Base-by-base conservation (phyloP, 2,797 vertebrate genomes). In the Melopsittacus undulatus region DNA sequence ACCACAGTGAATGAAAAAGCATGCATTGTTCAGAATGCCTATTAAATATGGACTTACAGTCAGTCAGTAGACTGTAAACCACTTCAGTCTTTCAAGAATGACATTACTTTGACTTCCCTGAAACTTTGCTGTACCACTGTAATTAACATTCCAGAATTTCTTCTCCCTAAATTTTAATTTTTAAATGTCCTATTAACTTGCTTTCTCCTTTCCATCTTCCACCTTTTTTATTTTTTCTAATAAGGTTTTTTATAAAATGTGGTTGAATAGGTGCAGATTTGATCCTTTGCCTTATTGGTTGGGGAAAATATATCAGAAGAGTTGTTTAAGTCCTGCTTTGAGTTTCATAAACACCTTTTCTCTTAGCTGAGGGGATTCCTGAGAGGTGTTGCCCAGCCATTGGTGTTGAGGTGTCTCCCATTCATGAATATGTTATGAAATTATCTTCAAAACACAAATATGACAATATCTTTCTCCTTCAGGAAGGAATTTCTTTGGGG, bases 351-450 rank as follows among this genome's bases (percentile, higher is more conserved):
- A 3, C 2, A 45, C 3, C 2, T 57, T 82, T 89, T 22, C 72
- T 40, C 10, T 80, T 27, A 43, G 13, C 16, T 1, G 2, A 64
- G 11, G 24, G 27, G 3, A 45, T 77, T 81, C 26, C 19, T 57
- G 19, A 23, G 5, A 11, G 72, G 6, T 52, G 30, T 13, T 78
- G 8, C 8, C 20, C 26, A 61, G 0, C 6, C 3, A 4, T 57
- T 26, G 13, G 2, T n/a, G 14, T 2, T 42, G 22, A 75, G 8
- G n/a, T 5, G 10, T 57, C 2, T 1, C 4, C 5, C 23, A 8
- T 66, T 69, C n/a, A 66, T 42, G 23, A 66, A 36, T 5, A 42
- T 2, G 2, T 3, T 34, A 30, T 0, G 4, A 59, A 48, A 54
- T 22, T 69, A 11, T 77, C 76, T 56, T 63, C 51, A 67, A 54